phyloP scores from a whole-genome alignment of 2,113 vertebrate genomes.

The Stigmatopora argus region DNA sequence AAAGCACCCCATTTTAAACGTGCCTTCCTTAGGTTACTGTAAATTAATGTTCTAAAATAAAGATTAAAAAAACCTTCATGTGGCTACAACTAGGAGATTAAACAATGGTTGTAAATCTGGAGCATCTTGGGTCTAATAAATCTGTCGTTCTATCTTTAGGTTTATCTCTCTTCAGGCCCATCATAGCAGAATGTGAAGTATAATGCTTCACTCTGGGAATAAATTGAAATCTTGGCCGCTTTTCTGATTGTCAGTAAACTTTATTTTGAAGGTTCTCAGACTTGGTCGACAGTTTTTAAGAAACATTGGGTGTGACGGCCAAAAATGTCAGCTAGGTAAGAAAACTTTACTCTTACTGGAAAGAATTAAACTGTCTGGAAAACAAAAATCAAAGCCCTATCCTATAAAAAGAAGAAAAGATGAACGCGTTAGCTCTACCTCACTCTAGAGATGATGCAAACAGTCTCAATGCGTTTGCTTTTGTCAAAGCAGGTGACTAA shows the following conservation, averaged over 20 bases:
- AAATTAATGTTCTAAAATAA: slow-evolving; percentile 56
- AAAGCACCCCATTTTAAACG: slow-evolving; percentile 47
- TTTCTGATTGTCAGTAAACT: not conserved
- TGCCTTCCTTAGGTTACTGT: slow-evolving; percentile 51
- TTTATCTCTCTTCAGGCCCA: slow-evolving; percentile 34
- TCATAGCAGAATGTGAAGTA: slow-evolving; percentile 39
- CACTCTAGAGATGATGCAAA: not conserved
- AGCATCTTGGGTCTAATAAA: slow-evolving; percentile 56
- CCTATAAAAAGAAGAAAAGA: too few species aligned
- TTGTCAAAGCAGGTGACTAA: slow-evolving; percentile 55
- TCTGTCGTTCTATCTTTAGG: slow-evolving; percentile 52
- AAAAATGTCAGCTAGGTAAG: too few species aligned
- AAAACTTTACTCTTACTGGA: too few species aligned
- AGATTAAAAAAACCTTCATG: slow-evolving; percentile 55
- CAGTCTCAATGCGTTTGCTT: slow-evolving; percentile 52
- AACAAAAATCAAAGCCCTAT: too few species aligned
- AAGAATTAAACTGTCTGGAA: too few species aligned
- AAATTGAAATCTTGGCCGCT: not conserved
- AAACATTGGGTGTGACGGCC: not conserved
- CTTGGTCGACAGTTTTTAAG: not conserved
- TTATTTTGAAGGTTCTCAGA: not conserved
- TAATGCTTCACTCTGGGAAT: slow-evolving; percentile 42
- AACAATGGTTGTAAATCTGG: slow-evolving; percentile 65
- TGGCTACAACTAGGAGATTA: slow-evolving; percentile 67
- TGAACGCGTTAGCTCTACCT: too few species aligned